Base-by-base conservation (phyloP, 2,797 vertebrate genomes). In the Chelidonichthys spinosus region DNA sequence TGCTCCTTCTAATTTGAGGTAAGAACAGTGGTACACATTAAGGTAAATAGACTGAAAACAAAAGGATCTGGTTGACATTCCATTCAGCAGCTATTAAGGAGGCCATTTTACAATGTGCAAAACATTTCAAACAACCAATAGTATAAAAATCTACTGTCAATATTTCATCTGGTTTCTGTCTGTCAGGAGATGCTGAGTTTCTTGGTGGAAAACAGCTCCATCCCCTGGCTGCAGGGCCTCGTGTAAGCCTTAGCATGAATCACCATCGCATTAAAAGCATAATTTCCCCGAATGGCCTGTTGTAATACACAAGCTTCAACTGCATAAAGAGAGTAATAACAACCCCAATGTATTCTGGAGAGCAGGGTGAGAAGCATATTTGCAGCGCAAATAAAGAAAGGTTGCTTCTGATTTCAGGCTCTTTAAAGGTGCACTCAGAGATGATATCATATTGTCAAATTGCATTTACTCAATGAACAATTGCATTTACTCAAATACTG, bases 131-230 rank as follows among this genome's bases (percentile, higher is more conserved):
- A 4, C 4, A 25, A 18, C 25, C 36, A 1, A 4, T 43, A 6
- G 18, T 5, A 39, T 10, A 33, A 18, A 7, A n/a, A 25, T 46
- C 14, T 44, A 13, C 14, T 33, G n/a, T 9, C 17, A 25, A 1
- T 37, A 0, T 36, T 25, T 33, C 3, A 32, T 32, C 37, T 47
- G 10, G 32, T 25, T 25, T 25, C 25, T 25, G 25, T 52, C 10
- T 15, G 14, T 54, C 39, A 46, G 42, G 14, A 56, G 25, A 39
- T 49, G 18, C 13, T 58, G 39, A 37, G 40, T 33, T 3, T 65
- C 17, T 59, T 7, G 15, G 14, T 54, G 63, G 69, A 44, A 25
- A 71, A 85, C 63, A 75, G 72, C 82, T 50, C 82, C 78, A 79
- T 55, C 85, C 35, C 69, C 47, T 71, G 86, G 86, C 15, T 53